Base-by-base conservation (phyloP, 1,140 invertebrate genomes). In the Drosophila malerkotliana region DNA sequence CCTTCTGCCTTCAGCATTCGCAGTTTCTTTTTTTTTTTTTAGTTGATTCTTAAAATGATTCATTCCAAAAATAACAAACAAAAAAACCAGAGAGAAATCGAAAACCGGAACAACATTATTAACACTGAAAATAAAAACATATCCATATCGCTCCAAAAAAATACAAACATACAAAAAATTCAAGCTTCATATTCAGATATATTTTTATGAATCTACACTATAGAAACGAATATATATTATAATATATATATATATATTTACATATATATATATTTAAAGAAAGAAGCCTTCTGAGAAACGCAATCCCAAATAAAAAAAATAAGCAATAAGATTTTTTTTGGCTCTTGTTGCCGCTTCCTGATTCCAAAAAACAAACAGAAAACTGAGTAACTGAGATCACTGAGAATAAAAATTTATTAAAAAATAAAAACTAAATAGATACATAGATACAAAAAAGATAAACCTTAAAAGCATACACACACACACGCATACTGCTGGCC, bases 401-500 rank as follows among this genome's bases (percentile, higher is more conserved):
- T 53, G 15, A 47, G 3, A 45, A 12, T 21, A 53, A 64, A 37
- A 37, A 37, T 12, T 2, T 37, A 12, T 9, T 10, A 37, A 37
- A 47, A 24, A 15, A 18, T 18, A 24, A 47, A 24, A 21, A n/a
- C 18, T 15, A 15, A 6, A 64, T 59, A 59, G 57, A 59, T 49
- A 49, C 56, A 60, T 21, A 59, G 21, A 49, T 10, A 58, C 15
- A 41, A 60, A 28, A 28, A 28, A 28, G 6, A 28, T 28, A 28
- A 28, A 3, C 48, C 44, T n/a, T 18, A 18, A 18, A 47, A 47
- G 15, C 32, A 68, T 7, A 68, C 26, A 62, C 51, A 62, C 61
- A 69, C 61, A 69, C 66, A 67, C 66, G 62, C 62, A 69, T 68
- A 69, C 66, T 69, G 66, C 66, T 69, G 66, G 66, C 66, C 66